Evolutionary conservation across 2,113 vertebrate genomes (phyloP), one percentile per base, ranked within the genome.

Genomic region (Dromaius novaehollandiae): DNA sequence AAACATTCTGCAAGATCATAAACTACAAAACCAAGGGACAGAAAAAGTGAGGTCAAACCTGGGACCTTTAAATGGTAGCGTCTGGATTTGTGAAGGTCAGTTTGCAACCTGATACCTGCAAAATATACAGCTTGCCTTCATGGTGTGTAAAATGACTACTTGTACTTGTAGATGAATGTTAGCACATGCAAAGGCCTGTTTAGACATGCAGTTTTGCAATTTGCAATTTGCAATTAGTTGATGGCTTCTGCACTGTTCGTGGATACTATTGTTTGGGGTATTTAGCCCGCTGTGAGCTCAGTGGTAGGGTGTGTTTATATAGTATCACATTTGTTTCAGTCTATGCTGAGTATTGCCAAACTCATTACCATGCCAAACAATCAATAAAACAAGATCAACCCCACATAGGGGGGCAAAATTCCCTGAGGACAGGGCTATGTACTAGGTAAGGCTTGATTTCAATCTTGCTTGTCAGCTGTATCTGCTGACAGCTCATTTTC

Each of bases 401-500:
- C 69, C 69, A 19, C 38, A 9, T 0, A 21, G 5, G 7, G 73
- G 68, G 91, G 73, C 80, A 4, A 36, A 19, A 51, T 19, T 70
- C 92, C 86, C 86, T 7, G 22, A 73, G 83, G 86, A 90, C 86
- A 95, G 83, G 56, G 69, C 95, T 91, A 19, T 34, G 51, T 51
- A 71, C 34, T 14, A 78, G 69, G 91, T 87, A 93, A 66, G 69
- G 51, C 34, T 87, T 76, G 65, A 79, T 95, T 92, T 82, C 75
- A 76, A 90, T 96, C 92, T 92, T 73, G 40, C 56, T 95, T 95
- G 86, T 96, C 92, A 60, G 74, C 80, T 90, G 21, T 68, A 93
- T 90, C 94, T 96, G 92, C 96, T 97, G 95, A 94, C 89, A 15
- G 81, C 51, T 89, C 58, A 11, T 92, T 95, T 96, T 96, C 80